A percentile compares a stretch with the other conserved stretches of the same genome.
These are phyloP conservation scores for Eulemur coronatus DNA, from an alignment of 2,797 vertebrate genomes.

Conservation along the genomic window DNA sequence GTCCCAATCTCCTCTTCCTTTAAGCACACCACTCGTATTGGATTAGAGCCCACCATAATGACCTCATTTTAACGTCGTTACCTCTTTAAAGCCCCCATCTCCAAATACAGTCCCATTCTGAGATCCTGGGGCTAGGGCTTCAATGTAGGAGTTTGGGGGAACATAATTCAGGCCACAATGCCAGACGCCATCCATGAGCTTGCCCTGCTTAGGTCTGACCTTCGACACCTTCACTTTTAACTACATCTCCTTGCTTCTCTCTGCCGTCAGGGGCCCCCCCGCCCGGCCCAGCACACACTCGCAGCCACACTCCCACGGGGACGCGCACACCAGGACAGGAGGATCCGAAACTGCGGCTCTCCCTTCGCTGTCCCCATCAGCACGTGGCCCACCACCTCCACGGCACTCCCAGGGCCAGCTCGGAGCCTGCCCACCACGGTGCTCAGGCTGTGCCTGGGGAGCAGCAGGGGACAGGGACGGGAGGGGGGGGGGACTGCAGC, in stretches of 20 bases:
- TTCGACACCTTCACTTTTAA: not conserved
- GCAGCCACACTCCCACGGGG: not conserved
- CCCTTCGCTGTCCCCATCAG: not conserved
- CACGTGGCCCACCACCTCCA: not conserved
- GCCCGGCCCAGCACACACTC: not conserved
- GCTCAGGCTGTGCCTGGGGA: not conserved
- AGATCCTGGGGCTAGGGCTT: not conserved
- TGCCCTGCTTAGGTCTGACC: too few species aligned
- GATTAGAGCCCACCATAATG: not conserved
- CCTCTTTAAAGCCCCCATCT: not conserved
- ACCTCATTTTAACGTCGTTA: not conserved
- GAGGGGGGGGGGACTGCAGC: not conserved
- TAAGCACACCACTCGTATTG: not conserved
- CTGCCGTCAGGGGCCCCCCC: not conserved
- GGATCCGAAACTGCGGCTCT: not conserved
- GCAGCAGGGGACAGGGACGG: too few species aligned
- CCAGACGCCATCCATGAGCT: accelerated
- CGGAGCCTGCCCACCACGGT: not conserved
- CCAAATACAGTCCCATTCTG: not conserved
- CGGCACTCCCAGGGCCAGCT: not conserved
- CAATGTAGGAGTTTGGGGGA: not conserved
- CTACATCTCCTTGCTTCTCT: not conserved
- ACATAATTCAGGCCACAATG: accelerated
- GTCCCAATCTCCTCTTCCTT: not conserved
- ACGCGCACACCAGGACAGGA: not conserved